A percentile compares a stretch with the other conserved stretches of the same genome.
phyloP scores from a whole-genome alignment of 1,140 invertebrate species.

The Euura saliciscinereae region DNA sequence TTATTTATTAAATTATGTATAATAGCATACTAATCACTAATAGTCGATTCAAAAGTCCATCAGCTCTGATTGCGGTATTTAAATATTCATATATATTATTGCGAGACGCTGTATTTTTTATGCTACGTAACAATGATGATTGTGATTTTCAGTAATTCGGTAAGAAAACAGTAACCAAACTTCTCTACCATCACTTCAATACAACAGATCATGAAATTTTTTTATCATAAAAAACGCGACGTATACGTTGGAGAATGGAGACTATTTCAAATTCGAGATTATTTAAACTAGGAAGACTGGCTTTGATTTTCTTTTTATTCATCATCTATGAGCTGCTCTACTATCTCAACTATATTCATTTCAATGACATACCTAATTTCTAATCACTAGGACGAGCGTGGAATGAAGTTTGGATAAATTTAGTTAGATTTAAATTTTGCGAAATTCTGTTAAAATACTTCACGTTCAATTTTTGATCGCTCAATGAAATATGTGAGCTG shows the following conservation, averaged over 20 bases:
- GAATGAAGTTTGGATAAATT: neutral
- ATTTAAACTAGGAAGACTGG: neutral
- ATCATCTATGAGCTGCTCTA: no score
- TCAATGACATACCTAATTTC: no score
- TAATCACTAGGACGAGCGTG: no score
- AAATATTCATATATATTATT: neutral
- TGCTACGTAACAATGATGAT: no score
- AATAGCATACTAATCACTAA: neutral
- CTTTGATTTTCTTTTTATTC: neutral
- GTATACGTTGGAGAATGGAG: neutral
- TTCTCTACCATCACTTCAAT: no score
- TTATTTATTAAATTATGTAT: neutral
- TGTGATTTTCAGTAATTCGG: neutral
- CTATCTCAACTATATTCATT: no score
- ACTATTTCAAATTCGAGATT: neutral
- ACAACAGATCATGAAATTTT: no score
- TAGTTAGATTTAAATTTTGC: neutral
- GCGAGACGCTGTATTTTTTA: neutral
- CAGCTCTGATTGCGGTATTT: neutral
- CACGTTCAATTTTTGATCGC: no score
- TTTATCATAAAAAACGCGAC: no score
- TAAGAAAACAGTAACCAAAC: neutral
- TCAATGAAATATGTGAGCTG: no score
- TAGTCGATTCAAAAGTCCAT: neutral
- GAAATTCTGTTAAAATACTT: no score